Evolutionary conservation across 2,888 invertebrate genomes (phyloP).

Genomic region (Andrena minutula): DNA sequence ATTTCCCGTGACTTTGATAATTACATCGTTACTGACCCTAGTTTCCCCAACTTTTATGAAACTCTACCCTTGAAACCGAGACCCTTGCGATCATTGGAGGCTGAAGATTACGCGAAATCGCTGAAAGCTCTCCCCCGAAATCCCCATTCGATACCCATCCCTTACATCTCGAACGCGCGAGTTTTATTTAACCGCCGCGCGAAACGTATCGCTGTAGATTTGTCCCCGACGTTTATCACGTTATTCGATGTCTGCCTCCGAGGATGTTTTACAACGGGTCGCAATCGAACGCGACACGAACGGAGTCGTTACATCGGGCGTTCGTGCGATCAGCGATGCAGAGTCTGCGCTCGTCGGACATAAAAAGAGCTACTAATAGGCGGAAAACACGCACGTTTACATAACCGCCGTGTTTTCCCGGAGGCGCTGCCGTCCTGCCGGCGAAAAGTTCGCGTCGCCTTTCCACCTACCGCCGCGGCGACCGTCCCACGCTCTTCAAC

Average conservation of each 20-base stretch:
- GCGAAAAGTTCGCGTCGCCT: conserved; percentile 30
- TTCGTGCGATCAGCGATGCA: conserved; percentile 37
- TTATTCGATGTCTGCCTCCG: conserved; percentile 26
- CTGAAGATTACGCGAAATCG: background rate
- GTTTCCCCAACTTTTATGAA: no score
- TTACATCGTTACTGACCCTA: no score
- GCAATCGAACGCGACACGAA: conserved; percentile 45
- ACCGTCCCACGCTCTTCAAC: conserved; percentile 9
- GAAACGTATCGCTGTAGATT: conserved; percentile 37
- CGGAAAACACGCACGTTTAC: conserved; percentile 53
- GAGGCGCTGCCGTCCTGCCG: conserved; percentile 25
- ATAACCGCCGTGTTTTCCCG: conserved; percentile 45
- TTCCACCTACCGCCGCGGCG: conserved; percentile 25
- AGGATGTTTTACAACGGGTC: conserved; percentile 35
- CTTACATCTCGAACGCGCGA: background rate
- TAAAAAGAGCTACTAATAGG: conserved; percentile 54
- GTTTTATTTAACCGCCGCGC: conserved; percentile 14
- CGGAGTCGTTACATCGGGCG: conserved; percentile 30
- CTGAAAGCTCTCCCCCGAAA: background rate
- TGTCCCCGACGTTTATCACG: conserved; percentile 38
- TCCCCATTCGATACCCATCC: background rate
- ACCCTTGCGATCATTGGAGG: no score
- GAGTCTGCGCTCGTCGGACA: conserved; percentile 36
- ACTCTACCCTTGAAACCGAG: no score
- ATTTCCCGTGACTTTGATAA: no score